Evolutionary conservation across 2,888 invertebrate genomes (phyloP), one percentile per base, ranked within the genome.

Genomic region (Tetrapedia diversipes): DNA sequence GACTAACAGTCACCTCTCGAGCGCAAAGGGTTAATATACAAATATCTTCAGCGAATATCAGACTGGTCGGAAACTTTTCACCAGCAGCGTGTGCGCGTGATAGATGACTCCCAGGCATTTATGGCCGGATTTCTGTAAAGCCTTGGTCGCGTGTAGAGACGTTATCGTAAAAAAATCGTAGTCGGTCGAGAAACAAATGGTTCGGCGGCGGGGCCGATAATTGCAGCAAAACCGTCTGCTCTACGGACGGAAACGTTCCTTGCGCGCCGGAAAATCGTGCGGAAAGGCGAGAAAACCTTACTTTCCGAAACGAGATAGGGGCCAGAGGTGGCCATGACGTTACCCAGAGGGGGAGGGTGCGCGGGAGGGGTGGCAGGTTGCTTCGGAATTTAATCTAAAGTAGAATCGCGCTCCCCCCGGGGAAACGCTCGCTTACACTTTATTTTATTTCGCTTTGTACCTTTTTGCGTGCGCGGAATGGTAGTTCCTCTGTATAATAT

Each of bases 321-420:
- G 53, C 47, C 51, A 24, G 59, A 45, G 59, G 39, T 37, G 56
- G 66, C n/a, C 16, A 34, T 61, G 45, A 60, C 4, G 32, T 19
- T 24, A 19, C n/a, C n/a, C n/a, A n/a, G n/a, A n/a, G n/a, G 29
- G 6, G 11, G 49, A 59, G 41, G 57, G 56, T 51, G 65, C n/a
- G 11, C 29, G 16, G 29, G 41, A 54, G 29, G 51, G 57, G 57
- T 32, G 10, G 39, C 16, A 39, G 61, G 71, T 82, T 85, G 83
- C 82, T 86, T 86, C 80, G 87, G 89, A 89, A 88, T 89, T 89
- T 89, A 89, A 89, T 89, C 88, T 89, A 87, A 87, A 89, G 88
- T 89, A 86, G 87, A 87, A 87, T 88, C 85, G 79, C 80, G 73
- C 84, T 78, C 79, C 79, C n/a, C 80, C 69, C 63, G 76, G 60